Evolutionary conservation across 2,888 invertebrate species (phyloP).

Genomic region (Rhodophaea formosa): DNA sequence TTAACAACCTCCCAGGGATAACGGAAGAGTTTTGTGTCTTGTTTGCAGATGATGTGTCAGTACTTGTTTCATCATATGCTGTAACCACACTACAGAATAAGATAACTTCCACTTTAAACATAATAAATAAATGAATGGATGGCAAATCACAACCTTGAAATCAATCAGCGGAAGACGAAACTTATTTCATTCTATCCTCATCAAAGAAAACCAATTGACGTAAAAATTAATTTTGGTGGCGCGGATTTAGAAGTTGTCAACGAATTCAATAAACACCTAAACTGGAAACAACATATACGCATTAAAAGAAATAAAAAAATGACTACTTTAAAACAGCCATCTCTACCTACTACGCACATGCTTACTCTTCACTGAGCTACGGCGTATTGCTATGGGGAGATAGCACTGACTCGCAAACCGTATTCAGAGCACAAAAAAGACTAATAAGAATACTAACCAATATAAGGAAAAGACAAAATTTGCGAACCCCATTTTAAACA

Average conservation of each 20-base stretch:
- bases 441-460: not conserved
- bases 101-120: too few relatives aligned
- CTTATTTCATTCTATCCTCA: not conserved
- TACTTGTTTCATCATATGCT: too few relatives aligned
- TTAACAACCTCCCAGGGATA: not conserved
- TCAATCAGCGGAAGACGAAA: too few relatives aligned
- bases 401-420: not conserved
- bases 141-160: too few relatives aligned
- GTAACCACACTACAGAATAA: too few relatives aligned
- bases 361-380: not conserved
- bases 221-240: not conserved
- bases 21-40: not conserved
- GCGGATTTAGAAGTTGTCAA: too few relatives aligned
- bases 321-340: too few relatives aligned
- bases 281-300: not conserved
- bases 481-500: not conserved
- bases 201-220: not conserved
- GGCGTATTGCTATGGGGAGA: not conserved
- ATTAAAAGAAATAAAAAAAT: too few relatives aligned
- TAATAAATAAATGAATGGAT: too few relatives aligned
- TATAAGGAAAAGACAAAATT: not conserved
- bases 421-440: not conserved
- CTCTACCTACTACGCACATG: slow-evolving; percentile 2
- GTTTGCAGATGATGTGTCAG: not conserved
- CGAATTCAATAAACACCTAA: not conserved